Conservation (phyloP, 2,888 invertebrate species). For the Theretra japonica region DNA sequence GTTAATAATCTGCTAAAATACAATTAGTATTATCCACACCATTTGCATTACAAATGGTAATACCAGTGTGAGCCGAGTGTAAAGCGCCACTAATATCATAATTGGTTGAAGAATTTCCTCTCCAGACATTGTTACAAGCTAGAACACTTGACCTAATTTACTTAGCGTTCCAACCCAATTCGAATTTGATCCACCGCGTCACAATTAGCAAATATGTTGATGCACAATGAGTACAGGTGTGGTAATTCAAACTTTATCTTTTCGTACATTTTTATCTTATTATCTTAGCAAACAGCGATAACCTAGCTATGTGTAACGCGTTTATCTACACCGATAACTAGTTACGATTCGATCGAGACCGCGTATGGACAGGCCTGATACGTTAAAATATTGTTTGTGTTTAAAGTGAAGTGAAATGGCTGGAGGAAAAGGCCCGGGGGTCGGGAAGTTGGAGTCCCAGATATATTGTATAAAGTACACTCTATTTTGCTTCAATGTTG, state of each 20-base stretch:
- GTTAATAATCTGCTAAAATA: too few relatives aligned
- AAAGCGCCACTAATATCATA: neutral
- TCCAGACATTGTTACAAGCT: neutral
- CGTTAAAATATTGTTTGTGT: conserved; percentile 48
- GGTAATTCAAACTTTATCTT: conserved; percentile 74
- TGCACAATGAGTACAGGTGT: conserved; percentile 65
- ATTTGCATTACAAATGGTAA: neutral
- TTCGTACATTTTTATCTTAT: conserved; percentile 72
- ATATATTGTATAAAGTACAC: conserved; percentile 93
- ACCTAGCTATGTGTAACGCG: conserved; percentile 67
- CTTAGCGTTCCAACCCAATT: neutral
- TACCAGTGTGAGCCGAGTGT: neutral
- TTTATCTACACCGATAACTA: conserved; percentile 69
- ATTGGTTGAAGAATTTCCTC: conserved; percentile 11
- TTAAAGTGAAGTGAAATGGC: conserved; percentile 79
- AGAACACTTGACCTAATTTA: conserved; percentile 1
- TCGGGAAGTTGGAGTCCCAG: conserved; percentile 88
- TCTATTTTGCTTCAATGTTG: conserved; percentile 91
- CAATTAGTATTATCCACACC: too few relatives aligned
- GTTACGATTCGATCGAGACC: conserved; percentile 62
- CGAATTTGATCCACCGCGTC: conserved; percentile 22
- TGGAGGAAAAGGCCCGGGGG: conserved; percentile 81
- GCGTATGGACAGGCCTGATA: conserved; percentile 58
- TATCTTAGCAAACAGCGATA: conserved; percentile 81
- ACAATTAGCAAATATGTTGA: conserved; percentile 29